phyloP scores from a whole-genome alignment of 92 coral and sea anemone species.

The Palythoa caribaeorum region DNA sequence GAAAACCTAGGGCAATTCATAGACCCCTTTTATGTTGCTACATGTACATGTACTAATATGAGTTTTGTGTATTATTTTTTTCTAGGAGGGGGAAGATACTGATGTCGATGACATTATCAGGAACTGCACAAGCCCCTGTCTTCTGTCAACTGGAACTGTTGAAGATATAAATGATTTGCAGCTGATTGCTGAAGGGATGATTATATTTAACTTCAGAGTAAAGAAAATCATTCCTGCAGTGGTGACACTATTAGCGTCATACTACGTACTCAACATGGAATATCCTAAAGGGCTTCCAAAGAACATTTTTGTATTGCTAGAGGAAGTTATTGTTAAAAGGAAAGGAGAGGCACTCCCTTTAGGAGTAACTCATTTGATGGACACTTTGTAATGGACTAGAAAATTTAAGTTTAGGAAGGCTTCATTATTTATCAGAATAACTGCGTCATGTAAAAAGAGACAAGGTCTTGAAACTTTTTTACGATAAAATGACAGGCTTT shows the following conservation, averaged over 20 bases:
- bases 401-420: no score
- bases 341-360: slow-evolving; percentile 7
- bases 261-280: neutral
- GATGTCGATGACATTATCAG: neutral
- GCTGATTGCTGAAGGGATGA: slow-evolving; percentile 21
- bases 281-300: slow-evolving; percentile 17
- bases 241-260: neutral
- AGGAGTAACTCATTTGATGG: neutral
- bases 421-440: no score
- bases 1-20: neutral
- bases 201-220: neutral
- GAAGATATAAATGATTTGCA: neutral
- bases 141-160: slow-evolving; percentile 18
- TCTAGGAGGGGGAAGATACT: slow-evolving; percentile 39
- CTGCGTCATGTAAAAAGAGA: neutral
- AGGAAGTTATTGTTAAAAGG: neutral
- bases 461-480: neutral
- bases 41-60: slow-evolving; percentile 11
- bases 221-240: neutral
- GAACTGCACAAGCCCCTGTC: slow-evolving; percentile 11
- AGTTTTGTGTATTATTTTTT: slow-evolving; percentile 9
- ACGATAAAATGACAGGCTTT: neutral
- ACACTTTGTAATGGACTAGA: neutral
- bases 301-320: neutral
- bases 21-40: neutral